phyloP scores from a whole-genome alignment of 2,888 invertebrate species.

The Orchestes rusci region DNA sequence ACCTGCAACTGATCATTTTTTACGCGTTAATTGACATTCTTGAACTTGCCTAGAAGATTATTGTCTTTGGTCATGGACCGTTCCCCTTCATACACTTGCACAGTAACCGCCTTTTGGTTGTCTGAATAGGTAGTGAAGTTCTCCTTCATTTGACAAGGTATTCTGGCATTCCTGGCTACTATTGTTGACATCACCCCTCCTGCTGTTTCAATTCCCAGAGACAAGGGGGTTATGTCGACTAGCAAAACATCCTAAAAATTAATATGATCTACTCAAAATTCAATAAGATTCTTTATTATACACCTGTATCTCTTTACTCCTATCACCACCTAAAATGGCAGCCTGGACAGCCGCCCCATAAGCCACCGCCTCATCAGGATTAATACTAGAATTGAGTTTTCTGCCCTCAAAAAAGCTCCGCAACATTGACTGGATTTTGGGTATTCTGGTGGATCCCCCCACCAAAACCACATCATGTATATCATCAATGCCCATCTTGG shows the following conservation, averaged over 20 bases:
- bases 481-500: constrained; percentile 64
- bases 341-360: constrained; percentile 94
- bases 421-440: constrained; percentile 82
- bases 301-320: constrained; percentile 63
- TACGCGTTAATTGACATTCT: constrained; percentile 30
- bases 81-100: constrained; percentile 79
- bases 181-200: constrained; percentile 80
- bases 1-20: constrained; percentile 68
- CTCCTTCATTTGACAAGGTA: constrained; percentile 70
- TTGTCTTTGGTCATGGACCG: constrained; percentile 88
- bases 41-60: constrained; percentile 44
- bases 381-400: constrained; percentile 82
- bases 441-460: constrained; percentile 79
- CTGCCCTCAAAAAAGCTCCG: constrained; percentile 77
- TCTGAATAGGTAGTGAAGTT: constrained; percentile 88
- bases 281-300: background rate
- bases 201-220: constrained; percentile 75
- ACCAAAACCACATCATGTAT: constrained; percentile 82
- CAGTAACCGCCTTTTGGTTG: constrained; percentile 84
- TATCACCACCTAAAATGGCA: constrained; percentile 72
- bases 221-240: constrained; percentile 72
- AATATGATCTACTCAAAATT: background rate
- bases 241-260: constrained; percentile 56
- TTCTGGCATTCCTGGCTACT: constrained; percentile 73
- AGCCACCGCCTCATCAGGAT: constrained; percentile 89